Base-by-base conservation (phyloP, 2,797 vertebrate species). In the Labroides dimidiatus region DNA sequence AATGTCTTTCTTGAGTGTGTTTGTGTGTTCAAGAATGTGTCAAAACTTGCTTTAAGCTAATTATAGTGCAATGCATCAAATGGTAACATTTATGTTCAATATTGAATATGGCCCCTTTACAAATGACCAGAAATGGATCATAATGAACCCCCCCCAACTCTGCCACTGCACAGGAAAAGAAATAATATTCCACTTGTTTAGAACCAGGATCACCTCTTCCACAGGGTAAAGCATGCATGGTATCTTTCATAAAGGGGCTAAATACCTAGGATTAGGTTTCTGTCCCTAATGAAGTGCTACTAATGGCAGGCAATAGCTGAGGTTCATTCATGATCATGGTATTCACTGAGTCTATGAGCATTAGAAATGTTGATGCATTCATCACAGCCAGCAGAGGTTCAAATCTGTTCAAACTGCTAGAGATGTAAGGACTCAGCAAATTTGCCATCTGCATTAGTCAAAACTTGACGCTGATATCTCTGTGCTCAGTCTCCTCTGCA, bases 371-470 rank as follows among this genome's bases (percentile, higher is more conserved):
- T 69, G 78, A 44, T 42, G 58, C 63, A 68, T 79, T 85, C 66
- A 63, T 61, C 21, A 17, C 60, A 66, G 23, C 23, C 42, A 23
- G 23, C 44, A 68, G 20, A 30, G 51, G 77, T 64, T 67, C 11
- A 58, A 55, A 81, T 56, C 33, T 37, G 20, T 45, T 58, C 52
- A 76, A 59, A 71, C 67, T 45, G 51, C 53, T 65, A 30, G 50
- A 19, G 60, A 75, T 49, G 55, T 70, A 73, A 73, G 54, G 69
- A 74, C 64, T 73, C 66, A 12, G 55, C 73, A 76, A 45, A 77
- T 80, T 65, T 77, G 49, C 81, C 74, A 83, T 84, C 77, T 86
- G 85, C 77, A 64, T 64, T 50, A 78, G 58, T 71, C 27, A 23
- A 23, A 73, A 45, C 15, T 53, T 69, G 81, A 33, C 21, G 66